These are phyloP conservation scores for Chloropsis cyanopogon DNA, from an alignment of 2,113 vertebrate genomes.

Conservation along the genomic window DNA sequence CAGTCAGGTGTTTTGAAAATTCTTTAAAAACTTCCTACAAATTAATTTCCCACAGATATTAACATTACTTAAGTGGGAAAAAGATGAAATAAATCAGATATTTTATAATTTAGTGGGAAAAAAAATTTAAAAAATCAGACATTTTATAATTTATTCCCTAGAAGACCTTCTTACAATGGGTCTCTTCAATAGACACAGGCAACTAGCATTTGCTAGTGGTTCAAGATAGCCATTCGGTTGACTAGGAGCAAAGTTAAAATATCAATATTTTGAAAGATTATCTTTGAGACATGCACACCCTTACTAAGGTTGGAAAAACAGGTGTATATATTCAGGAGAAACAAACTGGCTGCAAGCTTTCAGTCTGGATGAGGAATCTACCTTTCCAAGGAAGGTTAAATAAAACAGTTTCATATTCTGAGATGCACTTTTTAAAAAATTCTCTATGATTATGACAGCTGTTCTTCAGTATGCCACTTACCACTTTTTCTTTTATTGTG, in stretches of 20 bases:
- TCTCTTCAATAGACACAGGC: neutral
- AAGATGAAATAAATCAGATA: neutral
- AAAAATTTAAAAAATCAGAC: neutral
- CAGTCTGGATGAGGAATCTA: neutral
- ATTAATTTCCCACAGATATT: neutral
- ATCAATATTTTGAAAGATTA: neutral
- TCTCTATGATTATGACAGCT: neutral
- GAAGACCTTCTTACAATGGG: neutral
- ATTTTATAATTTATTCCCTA: neutral
- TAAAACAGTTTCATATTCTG: neutral
- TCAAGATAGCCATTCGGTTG: neutral
- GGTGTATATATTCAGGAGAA: neutral
- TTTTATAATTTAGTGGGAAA: neutral
- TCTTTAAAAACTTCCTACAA: too few relatives aligned
- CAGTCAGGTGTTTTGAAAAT: too few relatives aligned
- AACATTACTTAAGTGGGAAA: neutral
- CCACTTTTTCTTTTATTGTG: neutral
- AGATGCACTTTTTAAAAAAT: neutral
- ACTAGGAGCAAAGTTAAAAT: neutral
- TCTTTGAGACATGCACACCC: neutral
- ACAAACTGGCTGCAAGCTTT: neutral
- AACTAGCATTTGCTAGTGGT: neutral
- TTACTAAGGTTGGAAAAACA: neutral
- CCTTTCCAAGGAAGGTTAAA: neutral
- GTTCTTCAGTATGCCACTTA: neutral